Evolutionary conservation across 2,113 vertebrate genomes (phyloP), one percentile per base, ranked within the genome.

Genomic region (Lagopus muta): DNA sequence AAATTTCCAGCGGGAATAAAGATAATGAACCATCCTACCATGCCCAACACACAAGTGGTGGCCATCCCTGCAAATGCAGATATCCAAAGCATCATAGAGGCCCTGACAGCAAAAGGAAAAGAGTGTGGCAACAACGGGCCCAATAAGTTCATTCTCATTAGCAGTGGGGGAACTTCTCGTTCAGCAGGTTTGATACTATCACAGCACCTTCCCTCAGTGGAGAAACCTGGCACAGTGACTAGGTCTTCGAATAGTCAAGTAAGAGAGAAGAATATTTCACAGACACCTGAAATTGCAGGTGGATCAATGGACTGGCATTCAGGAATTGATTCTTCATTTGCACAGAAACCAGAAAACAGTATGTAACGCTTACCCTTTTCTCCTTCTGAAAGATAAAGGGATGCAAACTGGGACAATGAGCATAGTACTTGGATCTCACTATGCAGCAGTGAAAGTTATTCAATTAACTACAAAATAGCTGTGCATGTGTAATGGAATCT

Each of bases 61-160:
- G 98, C 98, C 55, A 96, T 99, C 77, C 98, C 99, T 61, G 97
- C 97, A 47, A 97, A 97, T 7, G 98, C 98, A 1, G 97, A 99
- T 60, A 98, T 99, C 47, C 98, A 99, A 69, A 98, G 97, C 83
- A 98, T 99, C 74, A 99, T 99, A 30, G 97, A 98, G 27, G 99
- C 98, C 4, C 92, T 99, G 47, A 99, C 98, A 2, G 98, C 98
- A 76, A 99, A 98, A 89, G 99, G 98, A 42, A 99, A 99, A 88
- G 98, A 99, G 92, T 97, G 97, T n/a, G 98, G 99, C 6, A 97
- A 90, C 67, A 97, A 97, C 3, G 99, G 99, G 10, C 99, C 98
- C 15, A 99, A 98, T 94, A 99, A 99, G 88, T 99, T 99, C 90
- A 99, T 99, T 94, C 98, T 99, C 48, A 97, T 99, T 67, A 98